Evolutionary conservation across 1,140 invertebrate genomes (phyloP).

Genomic region (Nebria ingens): DNA sequence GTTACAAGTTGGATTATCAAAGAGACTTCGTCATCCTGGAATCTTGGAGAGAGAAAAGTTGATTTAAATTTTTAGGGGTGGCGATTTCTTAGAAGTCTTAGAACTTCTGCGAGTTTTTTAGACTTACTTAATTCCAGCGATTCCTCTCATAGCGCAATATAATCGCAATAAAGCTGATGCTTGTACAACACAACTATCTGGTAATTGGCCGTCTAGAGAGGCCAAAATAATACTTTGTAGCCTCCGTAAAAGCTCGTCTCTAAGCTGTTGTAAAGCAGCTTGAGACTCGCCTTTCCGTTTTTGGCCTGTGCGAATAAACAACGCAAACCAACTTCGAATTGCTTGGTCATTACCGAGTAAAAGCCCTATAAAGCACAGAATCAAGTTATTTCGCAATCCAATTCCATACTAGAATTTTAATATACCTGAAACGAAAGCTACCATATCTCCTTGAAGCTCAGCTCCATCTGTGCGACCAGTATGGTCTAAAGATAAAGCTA

Average conservation of each 20-base stretch:
- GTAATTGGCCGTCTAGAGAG: conserved; percentile 43
- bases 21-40: conserved; percentile 86
- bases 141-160: conserved; percentile 85
- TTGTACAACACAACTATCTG: conserved; percentile 62
- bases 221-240: conserved; percentile 48
- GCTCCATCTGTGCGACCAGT: conserved; percentile 23
- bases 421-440: conserved; percentile 72
- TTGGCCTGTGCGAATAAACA: conserved; percentile 82
- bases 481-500: conserved; percentile 62
- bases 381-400: background rate
- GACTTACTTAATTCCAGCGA: conserved; percentile 77
- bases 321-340: conserved; percentile 83
- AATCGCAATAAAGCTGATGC: conserved; percentile 71
- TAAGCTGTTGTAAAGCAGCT: conserved; percentile 59
- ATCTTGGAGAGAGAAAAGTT: conserved; percentile 46
- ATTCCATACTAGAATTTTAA: too few relatives aligned
- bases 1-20: conserved; percentile 77
- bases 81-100: too few relatives aligned
- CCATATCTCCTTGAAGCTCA: conserved; percentile 39
- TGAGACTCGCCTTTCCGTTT: conserved; percentile 73
- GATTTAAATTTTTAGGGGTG: too few relatives aligned
- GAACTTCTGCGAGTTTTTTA: background rate
- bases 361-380: conserved; percentile 45
- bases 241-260: conserved; percentile 68
- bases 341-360: conserved; percentile 83